Evolutionary conservation across 2,888 invertebrate species (phyloP), one percentile per base, ranked within the genome.

Genomic region (Pasiphila rectangulata): DNA sequence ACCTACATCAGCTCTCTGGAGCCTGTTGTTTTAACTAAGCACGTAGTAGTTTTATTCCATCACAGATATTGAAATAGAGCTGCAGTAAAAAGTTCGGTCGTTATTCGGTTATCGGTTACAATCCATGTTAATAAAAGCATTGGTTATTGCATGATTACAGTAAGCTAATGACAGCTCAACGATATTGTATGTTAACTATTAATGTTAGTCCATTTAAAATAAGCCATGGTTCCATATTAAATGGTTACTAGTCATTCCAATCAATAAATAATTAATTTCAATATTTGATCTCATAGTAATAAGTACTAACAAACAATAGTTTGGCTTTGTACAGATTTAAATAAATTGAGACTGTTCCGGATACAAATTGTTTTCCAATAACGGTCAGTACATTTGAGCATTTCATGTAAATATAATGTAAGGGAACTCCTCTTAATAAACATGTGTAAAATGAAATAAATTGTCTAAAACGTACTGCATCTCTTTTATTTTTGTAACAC

Each of bases 361-460:
- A 57, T 56, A 60, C 17, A 30, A 34, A 46, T 41, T 39, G 61
- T 58, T 58, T 57, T 57, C 57, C 64, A 56, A 56, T 32, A 4
- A 36, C 66, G 67, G 61, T 65, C 69, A 63, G 65, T 64, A 79
- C 80, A 69, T 69, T 64, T 80, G 83, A 83, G 84, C 79, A 84
- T 84, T 83, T 67, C 59, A 59, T 88, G 87, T 88, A 87, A 82
- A 88, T 87, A 88, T 85, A 73, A 66, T 59, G 24, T 83, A 83
- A 85, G 82, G 54, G 64, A 76, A 71, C 72, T 78, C 75, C 76
- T 85, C 79, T 83, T 76, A 80, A 80, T 72, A 69, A 83, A 84
- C 83, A 83, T 82, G 86, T 87, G 87, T 88, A 87, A 83, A 87
- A 87, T 84, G 71, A 81, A 87, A 85, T 87, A 88, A 88, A 88